Evolutionary conservation across 2,113 vertebrate species (phyloP).

Genomic region (Pyrgilauda ruficollis): DNA sequence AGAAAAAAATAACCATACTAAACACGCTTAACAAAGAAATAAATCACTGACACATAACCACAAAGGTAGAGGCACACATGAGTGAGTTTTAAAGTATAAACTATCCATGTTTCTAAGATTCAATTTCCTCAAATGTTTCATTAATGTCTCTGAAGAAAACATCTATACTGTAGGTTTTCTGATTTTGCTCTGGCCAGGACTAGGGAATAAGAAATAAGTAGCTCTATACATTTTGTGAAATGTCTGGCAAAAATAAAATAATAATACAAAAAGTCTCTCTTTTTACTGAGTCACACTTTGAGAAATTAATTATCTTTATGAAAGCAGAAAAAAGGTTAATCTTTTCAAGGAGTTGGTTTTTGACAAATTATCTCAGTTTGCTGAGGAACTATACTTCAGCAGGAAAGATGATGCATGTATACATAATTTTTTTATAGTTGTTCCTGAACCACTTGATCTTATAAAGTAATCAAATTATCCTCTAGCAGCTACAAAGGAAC

Average conservation of each 20-base stretch:
- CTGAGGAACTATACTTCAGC: neutral
- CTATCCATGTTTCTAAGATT: neutral
- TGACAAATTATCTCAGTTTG: neutral
- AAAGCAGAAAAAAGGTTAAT: neutral
- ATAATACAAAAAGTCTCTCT: neutral
- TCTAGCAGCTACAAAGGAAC: neutral
- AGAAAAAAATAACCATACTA: neutral
- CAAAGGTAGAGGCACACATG: neutral
- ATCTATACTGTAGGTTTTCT: neutral
- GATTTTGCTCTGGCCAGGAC: neutral
- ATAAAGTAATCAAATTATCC: neutral
- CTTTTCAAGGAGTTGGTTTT: neutral
- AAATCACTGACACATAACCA: neutral
- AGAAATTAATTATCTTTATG: neutral
- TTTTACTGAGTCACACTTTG: neutral
- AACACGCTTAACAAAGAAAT: neutral
- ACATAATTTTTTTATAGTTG: no score
- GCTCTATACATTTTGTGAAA: neutral
- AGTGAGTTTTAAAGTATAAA: neutral
- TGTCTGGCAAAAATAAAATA: neutral
- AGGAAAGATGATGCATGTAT: neutral
- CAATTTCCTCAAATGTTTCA: neutral
- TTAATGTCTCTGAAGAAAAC: neutral
- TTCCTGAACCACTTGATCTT: neutral
- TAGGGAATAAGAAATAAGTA: neutral